Evolutionary conservation across 2,113 vertebrate genomes (phyloP).

Genomic region (Lethenteron reissneri): DNA sequence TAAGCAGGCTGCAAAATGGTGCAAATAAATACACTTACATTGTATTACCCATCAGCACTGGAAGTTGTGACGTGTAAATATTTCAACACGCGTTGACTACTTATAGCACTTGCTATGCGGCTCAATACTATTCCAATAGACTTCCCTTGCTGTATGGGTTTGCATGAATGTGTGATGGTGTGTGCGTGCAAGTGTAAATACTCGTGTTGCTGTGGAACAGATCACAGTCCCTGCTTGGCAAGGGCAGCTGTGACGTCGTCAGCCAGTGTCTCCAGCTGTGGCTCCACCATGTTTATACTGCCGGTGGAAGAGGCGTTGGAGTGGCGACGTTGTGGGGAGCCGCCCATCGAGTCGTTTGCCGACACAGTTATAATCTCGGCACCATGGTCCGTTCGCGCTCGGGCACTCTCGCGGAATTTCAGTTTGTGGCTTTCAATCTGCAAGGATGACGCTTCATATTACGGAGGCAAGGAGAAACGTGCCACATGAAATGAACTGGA

Average conservation of each 20-base stretch:
- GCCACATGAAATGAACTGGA: background rate
- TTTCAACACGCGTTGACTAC: background rate
- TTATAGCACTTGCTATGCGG: too few species aligned
- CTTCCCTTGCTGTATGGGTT: background rate
- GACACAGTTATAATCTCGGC: conserved; percentile 74
- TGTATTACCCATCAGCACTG: background rate
- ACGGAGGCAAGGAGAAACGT: background rate
- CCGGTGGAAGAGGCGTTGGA: conserved; percentile 89
- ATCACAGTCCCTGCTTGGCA: conserved; percentile 95
- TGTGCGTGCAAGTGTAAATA: background rate
- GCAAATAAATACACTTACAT: too few species aligned
- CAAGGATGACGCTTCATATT: background rate
- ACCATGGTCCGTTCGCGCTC: conserved; percentile 91
- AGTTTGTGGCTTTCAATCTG: conserved; percentile 91
- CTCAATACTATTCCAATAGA: background rate
- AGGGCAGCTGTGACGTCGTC: conserved; percentile 89
- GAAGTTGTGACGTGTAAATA: background rate
- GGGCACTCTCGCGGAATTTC: conserved; percentile 76
- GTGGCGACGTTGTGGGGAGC: conserved; percentile 56
- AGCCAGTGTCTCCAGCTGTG: conserved; percentile 79
- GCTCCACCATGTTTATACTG: conserved; percentile 84
- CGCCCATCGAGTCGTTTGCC: conserved; percentile 46
- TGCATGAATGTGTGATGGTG: background rate
- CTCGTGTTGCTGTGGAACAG: background rate
- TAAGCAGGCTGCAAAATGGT: too few species aligned